Evolutionary conservation across 2,888 invertebrate species (phyloP), one percentile per base, ranked within the genome.

Genomic region (Pelosia muscerda): DNA sequence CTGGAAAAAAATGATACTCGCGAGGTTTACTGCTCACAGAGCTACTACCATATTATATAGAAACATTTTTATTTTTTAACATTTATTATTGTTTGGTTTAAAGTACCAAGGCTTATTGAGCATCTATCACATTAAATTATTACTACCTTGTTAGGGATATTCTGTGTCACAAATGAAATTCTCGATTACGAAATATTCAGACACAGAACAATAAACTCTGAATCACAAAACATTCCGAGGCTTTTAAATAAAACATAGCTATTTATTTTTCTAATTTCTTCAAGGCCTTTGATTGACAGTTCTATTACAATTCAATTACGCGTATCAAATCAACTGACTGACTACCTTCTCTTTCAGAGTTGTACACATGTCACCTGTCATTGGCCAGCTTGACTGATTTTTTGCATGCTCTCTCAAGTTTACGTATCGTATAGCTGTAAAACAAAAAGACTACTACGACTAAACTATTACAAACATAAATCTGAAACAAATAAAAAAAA

Each of bases 311-410:
- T 67, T 63, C 65, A 58, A 73, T 72, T 68, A 65, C 63, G 65
- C 58, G 67, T 73, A 72, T 69, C 66, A 55, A 76, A 76, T 73
- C 53, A 59, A 59, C 55, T 42, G 69, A 78, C 72, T 69, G 65
- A 78, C 72, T 69, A 63, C 68, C 59, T 67, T 55, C 69, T 61
- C 59, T 69, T 58, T 13, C 34, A 54, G 62, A 49, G 64, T 58
- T 49, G 28, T 61, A 65, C 54, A 34, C 62, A 54, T 59, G 69
- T 74, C 77, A 75, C 72, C 69, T 78, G 81, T 78, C 84, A 78
- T 61, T 71, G 66, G 55, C 38, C 56, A 54, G 22, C 58, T 68
- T 65, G 71, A 79, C 65, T 28, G 63, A 65, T 78, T 75, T 71
- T 78, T 79, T 77, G 75, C 79, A 81, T 78, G 65, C 65, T 64